A percentile compares a stretch with the other conserved stretches of the same genome.
phyloP scores from a whole-genome alignment of 2,888 invertebrate genomes.

The Agrochola circellaris region DNA sequence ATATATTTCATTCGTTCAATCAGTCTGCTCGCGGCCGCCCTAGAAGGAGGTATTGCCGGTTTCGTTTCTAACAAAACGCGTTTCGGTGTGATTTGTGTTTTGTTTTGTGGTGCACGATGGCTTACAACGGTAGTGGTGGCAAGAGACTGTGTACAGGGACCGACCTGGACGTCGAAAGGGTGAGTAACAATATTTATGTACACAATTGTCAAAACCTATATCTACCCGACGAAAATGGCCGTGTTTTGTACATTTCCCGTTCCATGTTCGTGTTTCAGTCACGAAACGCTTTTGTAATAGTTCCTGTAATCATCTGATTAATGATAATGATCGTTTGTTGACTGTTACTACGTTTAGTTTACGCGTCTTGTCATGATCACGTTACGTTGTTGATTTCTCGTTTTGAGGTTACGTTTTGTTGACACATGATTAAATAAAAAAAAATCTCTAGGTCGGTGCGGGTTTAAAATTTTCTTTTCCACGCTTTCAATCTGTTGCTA shows the following conservation, averaged over 20 bases:
- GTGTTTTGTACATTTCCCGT: slow-evolving; percentile 85
- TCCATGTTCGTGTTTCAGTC: slow-evolving; percentile 80
- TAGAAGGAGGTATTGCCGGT: slow-evolving; percentile 76
- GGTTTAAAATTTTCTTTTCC: slow-evolving; percentile 24
- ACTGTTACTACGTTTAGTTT: slow-evolving; percentile 65
- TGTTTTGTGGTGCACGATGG: slow-evolving; percentile 92
- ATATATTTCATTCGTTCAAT: slow-evolving; percentile 78
- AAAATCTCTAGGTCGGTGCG: slow-evolving; percentile 29
- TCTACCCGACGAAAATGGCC: slow-evolving; percentile 87
- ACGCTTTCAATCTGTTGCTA: slow-evolving; percentile 29
- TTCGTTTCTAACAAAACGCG: slow-evolving; percentile 80
- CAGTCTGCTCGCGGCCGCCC: slow-evolving; percentile 85
- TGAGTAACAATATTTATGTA: slow-evolving; percentile 75
- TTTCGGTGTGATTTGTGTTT: slow-evolving; percentile 90
- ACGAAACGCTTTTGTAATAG: slow-evolving; percentile 64
- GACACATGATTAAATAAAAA: slow-evolving; percentile 78
- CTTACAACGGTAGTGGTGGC: slow-evolving; percentile 93
- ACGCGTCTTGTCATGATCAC: slow-evolving; percentile 79
- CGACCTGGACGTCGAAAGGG: slow-evolving; percentile 89
- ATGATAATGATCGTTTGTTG: slow-evolving; percentile 66
- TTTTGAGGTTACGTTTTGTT: slow-evolving; percentile 89
- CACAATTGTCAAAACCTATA: slow-evolving; percentile 76
- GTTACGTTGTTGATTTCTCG: slow-evolving; percentile 86
- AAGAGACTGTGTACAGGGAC: slow-evolving; percentile 90
- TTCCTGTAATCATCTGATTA: slow-evolving; percentile 62